Evolutionary conservation across 2,113 vertebrate genomes (phyloP).

Genomic region (Nansenia antarctica): DNA sequence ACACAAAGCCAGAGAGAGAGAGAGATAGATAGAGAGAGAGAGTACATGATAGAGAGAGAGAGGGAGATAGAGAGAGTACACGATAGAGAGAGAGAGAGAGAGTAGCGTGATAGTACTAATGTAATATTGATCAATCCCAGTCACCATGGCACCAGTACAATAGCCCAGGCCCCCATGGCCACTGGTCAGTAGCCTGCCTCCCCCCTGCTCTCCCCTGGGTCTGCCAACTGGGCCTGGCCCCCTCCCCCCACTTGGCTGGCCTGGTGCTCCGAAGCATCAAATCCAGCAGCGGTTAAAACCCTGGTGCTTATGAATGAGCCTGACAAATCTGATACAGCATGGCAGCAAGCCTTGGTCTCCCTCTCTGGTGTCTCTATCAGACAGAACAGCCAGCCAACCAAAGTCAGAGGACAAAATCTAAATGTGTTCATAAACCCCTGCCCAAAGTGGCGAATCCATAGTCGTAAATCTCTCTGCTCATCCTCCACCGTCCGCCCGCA

Average conservation of each 20-base stretch:
- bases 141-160: slow-evolving; percentile 60
- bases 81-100: slow-evolving; percentile 8
- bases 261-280: slow-evolving; percentile 19
- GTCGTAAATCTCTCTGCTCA: slow-evolving; percentile 54
- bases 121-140: slow-evolving; percentile 62
- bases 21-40: no score
- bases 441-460: slow-evolving; percentile 47
- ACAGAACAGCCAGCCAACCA: slow-evolving; percentile 22
- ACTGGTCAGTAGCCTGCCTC: slow-evolving; percentile 47
- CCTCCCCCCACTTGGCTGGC: slow-evolving; percentile 11
- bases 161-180: slow-evolving; percentile 40
- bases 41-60: no score
- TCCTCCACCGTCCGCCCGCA: slow-evolving; percentile 14
- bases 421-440: slow-evolving; percentile 61
- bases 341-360: neutral
- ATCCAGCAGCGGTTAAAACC: slow-evolving; percentile 32
- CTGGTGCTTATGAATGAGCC: slow-evolving; percentile 16
- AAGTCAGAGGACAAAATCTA: slow-evolving; percentile 55
- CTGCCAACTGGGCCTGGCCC: slow-evolving; percentile 13
- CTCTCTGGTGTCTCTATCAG: slow-evolving; percentile 5
- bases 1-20: no score
- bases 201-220: neutral
- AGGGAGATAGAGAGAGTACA: neutral
- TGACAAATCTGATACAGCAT: neutral
- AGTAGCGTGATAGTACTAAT: slow-evolving; percentile 55